phyloP scores from a whole-genome alignment of 2,888 invertebrate species.

The Vannuccia rotundouncinata region DNA sequence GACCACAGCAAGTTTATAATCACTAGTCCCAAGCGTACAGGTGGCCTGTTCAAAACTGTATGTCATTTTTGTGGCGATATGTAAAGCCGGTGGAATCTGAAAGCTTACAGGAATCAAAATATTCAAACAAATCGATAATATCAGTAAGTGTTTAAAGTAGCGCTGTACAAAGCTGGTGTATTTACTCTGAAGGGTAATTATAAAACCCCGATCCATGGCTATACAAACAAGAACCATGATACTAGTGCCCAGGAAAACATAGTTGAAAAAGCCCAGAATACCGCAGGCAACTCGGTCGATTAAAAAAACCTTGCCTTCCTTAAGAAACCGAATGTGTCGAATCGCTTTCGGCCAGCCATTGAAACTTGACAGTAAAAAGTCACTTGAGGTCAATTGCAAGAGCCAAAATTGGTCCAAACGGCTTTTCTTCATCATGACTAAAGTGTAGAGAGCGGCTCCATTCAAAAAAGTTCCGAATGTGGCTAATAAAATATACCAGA shows the following conservation, averaged over 20 bases:
- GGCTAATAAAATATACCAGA: background rate
- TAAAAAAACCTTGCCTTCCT: background rate
- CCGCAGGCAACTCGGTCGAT: background rate
- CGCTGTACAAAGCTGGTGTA: background rate
- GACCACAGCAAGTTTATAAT: background rate
- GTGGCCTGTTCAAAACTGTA: background rate
- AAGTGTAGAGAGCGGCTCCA: background rate
- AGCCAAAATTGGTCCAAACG: background rate
- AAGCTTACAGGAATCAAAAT: background rate
- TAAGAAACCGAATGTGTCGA: background rate
- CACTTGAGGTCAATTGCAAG: background rate
- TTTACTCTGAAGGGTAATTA: background rate
- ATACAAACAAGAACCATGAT: background rate
- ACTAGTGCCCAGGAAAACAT: background rate
- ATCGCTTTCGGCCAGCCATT: background rate
- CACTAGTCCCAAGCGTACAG: background rate
- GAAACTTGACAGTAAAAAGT: background rate
- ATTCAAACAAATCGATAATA: background rate
- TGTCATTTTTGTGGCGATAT: background rate
- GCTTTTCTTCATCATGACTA: constrained; percentile 8
- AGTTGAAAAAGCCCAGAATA: background rate
- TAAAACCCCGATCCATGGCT: background rate
- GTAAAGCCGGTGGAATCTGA: background rate
- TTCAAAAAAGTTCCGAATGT: background rate
- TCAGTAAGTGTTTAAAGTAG: background rate